These are phyloP conservation scores for Argynnis bischoffii DNA, from an alignment of 2,888 invertebrate species.

Conservation along the genomic window DNA sequence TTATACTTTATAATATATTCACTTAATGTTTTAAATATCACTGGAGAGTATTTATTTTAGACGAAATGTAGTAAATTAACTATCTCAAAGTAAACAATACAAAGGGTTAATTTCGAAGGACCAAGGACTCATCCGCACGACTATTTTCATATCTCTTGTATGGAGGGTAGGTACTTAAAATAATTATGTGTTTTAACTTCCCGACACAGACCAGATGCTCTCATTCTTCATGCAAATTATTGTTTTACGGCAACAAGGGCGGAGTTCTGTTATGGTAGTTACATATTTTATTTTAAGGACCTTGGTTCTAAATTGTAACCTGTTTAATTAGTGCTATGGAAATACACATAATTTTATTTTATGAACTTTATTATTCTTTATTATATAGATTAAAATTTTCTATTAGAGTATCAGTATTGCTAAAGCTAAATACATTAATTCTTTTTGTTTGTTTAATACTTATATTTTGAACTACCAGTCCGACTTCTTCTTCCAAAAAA, in stretches of 20 bases:
- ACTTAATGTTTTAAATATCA: too few relatives aligned
- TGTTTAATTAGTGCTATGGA: constrained; percentile 5
- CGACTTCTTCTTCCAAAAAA: too few relatives aligned
- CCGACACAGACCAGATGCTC: constrained; percentile 36
- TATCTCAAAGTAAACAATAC: neutral
- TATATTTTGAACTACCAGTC: too few relatives aligned
- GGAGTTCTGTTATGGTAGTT: constrained; percentile 16
- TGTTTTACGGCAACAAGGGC: constrained; percentile 37
- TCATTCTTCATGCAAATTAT: constrained; percentile 42
- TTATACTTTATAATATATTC: too few relatives aligned
- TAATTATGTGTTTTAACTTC: constrained; percentile 36
- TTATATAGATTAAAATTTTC: neutral
- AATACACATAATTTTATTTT: constrained; percentile 6
- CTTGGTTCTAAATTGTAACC: constrained; percentile 1
- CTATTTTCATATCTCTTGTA: constrained; percentile 11
- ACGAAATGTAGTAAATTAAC: too few relatives aligned
- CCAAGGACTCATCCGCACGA: neutral
- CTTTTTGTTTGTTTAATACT: too few relatives aligned
- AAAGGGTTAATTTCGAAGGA: constrained; percentile 4
- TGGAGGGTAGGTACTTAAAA: constrained; percentile 18
- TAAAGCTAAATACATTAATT: too few relatives aligned
- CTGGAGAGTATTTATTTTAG: too few relatives aligned
- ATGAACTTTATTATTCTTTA: neutral
- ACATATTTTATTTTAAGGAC: constrained; percentile 21
- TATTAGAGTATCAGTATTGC: too few relatives aligned